Conservation (phyloP, 2,888 invertebrate species). For the Lysandra bellargus region DNA sequence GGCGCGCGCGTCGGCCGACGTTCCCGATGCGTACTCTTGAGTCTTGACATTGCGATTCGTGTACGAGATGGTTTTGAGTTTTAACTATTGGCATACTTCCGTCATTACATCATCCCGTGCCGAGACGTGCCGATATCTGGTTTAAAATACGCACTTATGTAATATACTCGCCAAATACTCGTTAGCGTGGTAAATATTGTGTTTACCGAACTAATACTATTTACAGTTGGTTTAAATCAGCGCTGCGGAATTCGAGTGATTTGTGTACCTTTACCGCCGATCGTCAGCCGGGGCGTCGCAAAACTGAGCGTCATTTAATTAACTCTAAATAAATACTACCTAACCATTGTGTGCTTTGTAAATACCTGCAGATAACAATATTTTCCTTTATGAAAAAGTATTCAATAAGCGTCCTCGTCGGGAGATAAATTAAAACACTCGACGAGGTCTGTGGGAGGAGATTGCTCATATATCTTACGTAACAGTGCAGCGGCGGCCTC, state of each 20-base stretch:
- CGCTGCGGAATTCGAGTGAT: conserved; percentile 13
- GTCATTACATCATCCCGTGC: conserved; percentile 52
- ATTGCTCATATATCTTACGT: conserved; percentile 52
- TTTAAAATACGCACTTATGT: conserved; percentile 11
- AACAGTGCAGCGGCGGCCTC: conserved; percentile 61
- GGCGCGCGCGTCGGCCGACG: conserved; percentile 30
- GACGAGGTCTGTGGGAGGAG: conserved; percentile 23
- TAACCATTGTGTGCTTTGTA: not conserved
- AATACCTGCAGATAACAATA: not conserved
- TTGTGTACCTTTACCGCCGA: not conserved
- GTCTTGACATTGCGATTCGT: conserved; percentile 68
- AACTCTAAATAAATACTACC: not conserved
- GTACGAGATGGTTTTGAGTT: conserved; percentile 39
- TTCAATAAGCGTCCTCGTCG: not conserved
- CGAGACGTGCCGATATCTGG: conserved; percentile 9
- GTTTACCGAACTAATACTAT: conserved; percentile 7
- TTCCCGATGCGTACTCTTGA: conserved; percentile 65
- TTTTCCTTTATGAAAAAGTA: not conserved
- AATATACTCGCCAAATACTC: conserved; percentile 14
- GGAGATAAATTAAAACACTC: conserved; percentile 17
- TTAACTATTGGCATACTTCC: conserved; percentile 53
- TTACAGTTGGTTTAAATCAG: conserved; percentile 2
- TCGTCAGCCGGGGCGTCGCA: not conserved
- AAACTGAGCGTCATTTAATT: not conserved
- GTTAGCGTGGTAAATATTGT: conserved; percentile 16